A percentile compares a stretch with the other conserved stretches of the same genome.
Evolutionary conservation across 2,888 invertebrate genomes (phyloP).

Genomic region (Cephonodes hylas): DNA sequence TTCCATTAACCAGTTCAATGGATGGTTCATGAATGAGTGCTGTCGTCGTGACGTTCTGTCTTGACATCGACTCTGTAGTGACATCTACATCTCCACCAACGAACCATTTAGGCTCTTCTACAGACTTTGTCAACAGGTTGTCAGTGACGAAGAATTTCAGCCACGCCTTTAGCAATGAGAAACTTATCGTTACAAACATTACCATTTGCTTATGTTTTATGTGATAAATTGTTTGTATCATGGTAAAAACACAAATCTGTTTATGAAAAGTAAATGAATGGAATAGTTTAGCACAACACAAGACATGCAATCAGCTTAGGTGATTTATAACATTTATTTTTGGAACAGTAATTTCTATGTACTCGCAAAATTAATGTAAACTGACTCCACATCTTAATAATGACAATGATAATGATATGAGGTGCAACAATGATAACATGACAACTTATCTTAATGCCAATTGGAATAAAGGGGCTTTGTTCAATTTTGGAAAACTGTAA

Average conservation of each 20-base stretch:
- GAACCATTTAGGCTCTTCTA: conserved; percentile 76
- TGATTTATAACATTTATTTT: background rate
- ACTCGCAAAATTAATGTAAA: conserved; percentile 13
- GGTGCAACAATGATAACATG: conserved; percentile 29
- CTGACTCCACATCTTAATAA: conserved; percentile 18
- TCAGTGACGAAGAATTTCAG: conserved; percentile 82
- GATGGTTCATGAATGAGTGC: conserved; percentile 67
- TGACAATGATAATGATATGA: conserved; percentile 21
- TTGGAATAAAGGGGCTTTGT: conserved; percentile 77
- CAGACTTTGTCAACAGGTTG: conserved; percentile 72
- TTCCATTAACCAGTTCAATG: conserved; percentile 75
- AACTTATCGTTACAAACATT: conserved; percentile 30
- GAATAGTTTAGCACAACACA: background rate
- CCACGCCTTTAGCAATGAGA: conserved; percentile 78
- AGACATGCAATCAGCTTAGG: conserved; percentile 8
- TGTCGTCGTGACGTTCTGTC: conserved; percentile 55
- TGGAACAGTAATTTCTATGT: background rate
- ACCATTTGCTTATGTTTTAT: background rate
- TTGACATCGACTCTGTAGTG: conserved; percentile 65
- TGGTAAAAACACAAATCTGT: background rate
- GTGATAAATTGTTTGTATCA: background rate
- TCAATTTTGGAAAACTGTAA: conserved; percentile 22
- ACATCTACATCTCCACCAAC: conserved; percentile 61
- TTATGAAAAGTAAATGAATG: background rate
- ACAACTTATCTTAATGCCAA: conserved; percentile 54